Conservation (phyloP, 2,797 vertebrate genomes). For the Coregonus sp. region DNA sequence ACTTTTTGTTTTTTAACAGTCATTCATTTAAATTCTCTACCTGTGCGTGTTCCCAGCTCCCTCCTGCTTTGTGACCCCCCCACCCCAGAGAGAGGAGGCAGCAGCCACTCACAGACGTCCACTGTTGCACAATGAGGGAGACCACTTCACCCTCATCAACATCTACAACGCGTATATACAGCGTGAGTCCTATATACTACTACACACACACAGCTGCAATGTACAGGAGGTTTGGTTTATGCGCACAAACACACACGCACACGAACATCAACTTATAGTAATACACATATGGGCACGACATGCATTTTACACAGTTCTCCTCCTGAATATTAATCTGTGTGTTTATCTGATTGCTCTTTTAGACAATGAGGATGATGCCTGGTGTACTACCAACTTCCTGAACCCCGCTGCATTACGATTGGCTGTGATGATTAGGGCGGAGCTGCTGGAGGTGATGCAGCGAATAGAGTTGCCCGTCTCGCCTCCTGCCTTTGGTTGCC, state of each 20-base stretch:
- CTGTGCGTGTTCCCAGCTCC: constrained; percentile 70
- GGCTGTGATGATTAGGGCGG: constrained; percentile 81
- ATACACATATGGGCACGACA: neutral
- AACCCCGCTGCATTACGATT: constrained; percentile 77
- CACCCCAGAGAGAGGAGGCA: constrained; percentile 75
- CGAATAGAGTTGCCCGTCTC: constrained; percentile 91
- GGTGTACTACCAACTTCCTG: constrained; percentile 86
- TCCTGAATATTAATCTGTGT: neutral
- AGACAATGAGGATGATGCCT: constrained; percentile 85
- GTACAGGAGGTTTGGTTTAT: too few relatives aligned
- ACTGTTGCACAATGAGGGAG: constrained; percentile 84
- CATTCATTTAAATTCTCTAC: neutral
- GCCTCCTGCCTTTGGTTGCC: constrained; percentile 84
- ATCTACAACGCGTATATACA: constrained; percentile 86
- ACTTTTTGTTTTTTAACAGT: neutral
- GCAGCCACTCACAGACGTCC: constrained; percentile 72
- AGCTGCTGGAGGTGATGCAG: constrained; percentile 92
- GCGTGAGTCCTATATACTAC: constrained; percentile 71
- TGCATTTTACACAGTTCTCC: too few relatives aligned
- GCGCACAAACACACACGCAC: neutral
- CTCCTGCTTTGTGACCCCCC: constrained; percentile 80
- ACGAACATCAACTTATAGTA: neutral
- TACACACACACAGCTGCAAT: neutral
- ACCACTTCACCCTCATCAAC: constrained; percentile 94
- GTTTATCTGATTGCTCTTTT: constrained; percentile 22